Evolutionary conservation across 1,140 invertebrate species (phyloP).

Genomic region (Cherax quadricarinatus): DNA sequence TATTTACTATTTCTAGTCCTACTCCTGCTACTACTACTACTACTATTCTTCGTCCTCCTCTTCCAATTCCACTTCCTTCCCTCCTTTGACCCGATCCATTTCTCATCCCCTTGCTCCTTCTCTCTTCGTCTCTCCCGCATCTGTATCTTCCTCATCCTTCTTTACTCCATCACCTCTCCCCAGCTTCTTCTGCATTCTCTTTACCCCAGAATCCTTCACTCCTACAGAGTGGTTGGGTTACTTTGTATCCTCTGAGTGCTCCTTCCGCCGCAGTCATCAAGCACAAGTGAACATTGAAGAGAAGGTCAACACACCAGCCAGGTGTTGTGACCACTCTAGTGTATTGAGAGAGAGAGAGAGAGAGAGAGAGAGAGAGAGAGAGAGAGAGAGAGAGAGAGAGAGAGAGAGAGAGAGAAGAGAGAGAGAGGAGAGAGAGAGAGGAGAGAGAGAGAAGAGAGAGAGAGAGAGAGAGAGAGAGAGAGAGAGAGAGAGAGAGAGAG

Average conservation of each 20-base stretch:
- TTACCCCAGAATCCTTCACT: no score
- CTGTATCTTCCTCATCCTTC: no score
- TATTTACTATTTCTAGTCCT: no score
- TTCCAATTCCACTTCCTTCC: no score
- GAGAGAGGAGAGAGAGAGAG: not conserved
- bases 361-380: not conserved
- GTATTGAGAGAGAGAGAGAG: conserved; percentile 3
- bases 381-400: not conserved
- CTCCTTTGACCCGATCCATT: no score
- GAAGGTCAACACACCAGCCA: not conserved
- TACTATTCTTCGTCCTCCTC: no score
- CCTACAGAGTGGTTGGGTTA: not conserved
- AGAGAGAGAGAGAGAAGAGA: not conserved
- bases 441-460: not conserved
- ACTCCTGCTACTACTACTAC: no score
- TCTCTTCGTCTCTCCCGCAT: not conserved
- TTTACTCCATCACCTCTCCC: no score
- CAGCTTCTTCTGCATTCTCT: no score
- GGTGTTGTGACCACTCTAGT: not conserved
- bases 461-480: not conserved
- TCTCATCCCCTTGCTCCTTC: not conserved
- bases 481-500: not conserved
- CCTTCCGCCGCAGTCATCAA: not conserved
- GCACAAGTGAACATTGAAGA: not conserved
- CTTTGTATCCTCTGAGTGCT: not conserved